phyloP scores from a whole-genome alignment of 2,797 vertebrate genomes.

The Serranus cabrilla region DNA sequence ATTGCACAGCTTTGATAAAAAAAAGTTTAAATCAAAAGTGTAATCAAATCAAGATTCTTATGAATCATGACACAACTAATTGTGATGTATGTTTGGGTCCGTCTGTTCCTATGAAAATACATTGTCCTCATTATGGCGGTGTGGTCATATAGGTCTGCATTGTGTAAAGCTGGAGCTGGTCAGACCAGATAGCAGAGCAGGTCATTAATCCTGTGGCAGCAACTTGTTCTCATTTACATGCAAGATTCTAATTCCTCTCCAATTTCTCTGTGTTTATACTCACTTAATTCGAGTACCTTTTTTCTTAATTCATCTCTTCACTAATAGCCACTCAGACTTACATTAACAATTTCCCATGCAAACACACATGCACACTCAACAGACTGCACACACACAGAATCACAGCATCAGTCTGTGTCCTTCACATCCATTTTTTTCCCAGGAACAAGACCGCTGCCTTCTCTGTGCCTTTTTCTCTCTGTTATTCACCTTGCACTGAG shows the following conservation, averaged over 20 bases:
- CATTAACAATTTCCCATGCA: slow-evolving; percentile 13
- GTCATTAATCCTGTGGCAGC: slow-evolving; percentile 25
- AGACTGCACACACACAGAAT: background rate
- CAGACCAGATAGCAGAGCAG: background rate
- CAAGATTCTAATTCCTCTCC: slow-evolving; percentile 20
- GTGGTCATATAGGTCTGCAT: background rate
- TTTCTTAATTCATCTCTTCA: slow-evolving; percentile 32
- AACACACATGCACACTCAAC: slow-evolving; percentile 2
- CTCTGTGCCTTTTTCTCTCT: background rate
- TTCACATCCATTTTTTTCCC: slow-evolving; percentile 30
- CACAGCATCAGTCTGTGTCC: slow-evolving; percentile 18
- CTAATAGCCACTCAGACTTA: slow-evolving; percentile 32
- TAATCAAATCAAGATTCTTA: no score
- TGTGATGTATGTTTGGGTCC: no score
- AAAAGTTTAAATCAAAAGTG: no score
- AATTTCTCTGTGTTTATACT: slow-evolving; percentile 5
- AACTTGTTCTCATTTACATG: slow-evolving; percentile 36
- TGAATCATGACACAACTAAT: no score
- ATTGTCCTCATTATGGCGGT: no score
- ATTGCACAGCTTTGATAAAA: no score
- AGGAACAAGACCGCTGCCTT: background rate
- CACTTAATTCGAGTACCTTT: slow-evolving; percentile 43
- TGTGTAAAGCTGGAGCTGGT: slow-evolving; percentile 23
- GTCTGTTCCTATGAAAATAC: no score
- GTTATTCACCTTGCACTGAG: slow-evolving; percentile 69